Percentiles rank a stretch among this genome's conserved stretches.
These are phyloP conservation scores for Philhelius pedissequus DNA, from an alignment of 2,888 invertebrate species.

Conservation along the genomic window DNA sequence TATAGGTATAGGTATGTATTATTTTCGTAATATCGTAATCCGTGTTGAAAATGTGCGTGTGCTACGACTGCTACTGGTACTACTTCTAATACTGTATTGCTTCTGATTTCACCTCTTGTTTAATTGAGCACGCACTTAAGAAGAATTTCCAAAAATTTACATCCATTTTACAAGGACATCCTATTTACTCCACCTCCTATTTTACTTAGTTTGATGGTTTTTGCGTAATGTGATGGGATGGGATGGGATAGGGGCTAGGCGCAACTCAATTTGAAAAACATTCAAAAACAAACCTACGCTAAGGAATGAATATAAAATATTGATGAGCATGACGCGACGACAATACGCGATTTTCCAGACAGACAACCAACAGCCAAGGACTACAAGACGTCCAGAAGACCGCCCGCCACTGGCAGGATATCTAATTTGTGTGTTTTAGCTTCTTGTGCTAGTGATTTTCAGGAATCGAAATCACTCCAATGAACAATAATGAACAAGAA, in stretches of 20 bases:
- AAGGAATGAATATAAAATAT: conserved; percentile 63
- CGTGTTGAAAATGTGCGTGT: conserved; percentile 61
- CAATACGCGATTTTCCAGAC: conserved; percentile 27
- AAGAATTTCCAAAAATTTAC: conserved; percentile 60
- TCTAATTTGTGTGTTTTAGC: conserved; percentile 46
- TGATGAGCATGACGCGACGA: conserved; percentile 50
- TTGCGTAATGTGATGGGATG: neutral
- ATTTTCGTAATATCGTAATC: conserved; percentile 54
- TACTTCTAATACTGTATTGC: neutral
- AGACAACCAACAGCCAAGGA: neutral
- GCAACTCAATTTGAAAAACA: neutral
- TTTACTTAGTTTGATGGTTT: neutral
- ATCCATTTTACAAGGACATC: conserved; percentile 30
- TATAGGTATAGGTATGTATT: neutral
- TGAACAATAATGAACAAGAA: conserved; percentile 55
- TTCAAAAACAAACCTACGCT: conserved; percentile 2
- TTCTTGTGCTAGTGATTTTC: neutral
- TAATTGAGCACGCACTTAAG: conserved; percentile 67
- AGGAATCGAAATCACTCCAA: conserved; percentile 31
- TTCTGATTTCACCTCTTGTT: conserved; percentile 53
- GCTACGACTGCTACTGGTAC: neutral
- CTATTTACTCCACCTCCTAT: neutral
- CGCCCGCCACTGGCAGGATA: too few species aligned
- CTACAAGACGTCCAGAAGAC: neutral
- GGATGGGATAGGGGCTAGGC: neutral